A percentile compares a stretch with the other conserved stretches of the same genome.
Conservation (phyloP, 2,113 vertebrate genomes). For the Anser brachyrhynchus region DNA sequence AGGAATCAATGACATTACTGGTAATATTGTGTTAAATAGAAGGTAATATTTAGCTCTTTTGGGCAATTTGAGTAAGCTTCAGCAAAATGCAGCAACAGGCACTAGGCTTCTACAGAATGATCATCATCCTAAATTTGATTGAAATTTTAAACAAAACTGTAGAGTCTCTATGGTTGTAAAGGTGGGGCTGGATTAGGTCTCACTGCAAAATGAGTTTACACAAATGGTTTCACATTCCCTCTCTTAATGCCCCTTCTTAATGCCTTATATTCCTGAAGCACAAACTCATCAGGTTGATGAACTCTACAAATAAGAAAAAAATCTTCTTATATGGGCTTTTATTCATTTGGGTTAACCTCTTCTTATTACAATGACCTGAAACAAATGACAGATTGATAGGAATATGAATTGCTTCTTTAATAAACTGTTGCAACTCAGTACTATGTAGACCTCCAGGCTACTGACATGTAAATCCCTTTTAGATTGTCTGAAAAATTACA, state of each 20-base stretch:
- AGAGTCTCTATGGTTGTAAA: not conserved
- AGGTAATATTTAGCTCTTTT: not conserved
- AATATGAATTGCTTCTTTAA: slow-evolving; percentile 4
- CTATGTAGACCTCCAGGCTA: not conserved
- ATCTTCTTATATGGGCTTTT: not conserved
- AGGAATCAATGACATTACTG: not conserved
- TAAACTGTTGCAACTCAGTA: not conserved
- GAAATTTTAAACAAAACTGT: not conserved
- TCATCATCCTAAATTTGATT: not conserved
- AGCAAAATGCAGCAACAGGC: not conserved
- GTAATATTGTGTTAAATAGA: not conserved
- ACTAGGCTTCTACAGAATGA: not conserved
- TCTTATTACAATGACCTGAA: not conserved
- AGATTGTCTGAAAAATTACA: not conserved
- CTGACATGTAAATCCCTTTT: not conserved
- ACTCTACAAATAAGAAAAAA: not conserved
- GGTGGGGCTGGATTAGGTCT: not conserved
- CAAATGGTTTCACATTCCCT: not conserved
- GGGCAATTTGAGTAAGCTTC: not conserved
- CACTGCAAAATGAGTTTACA: not conserved
- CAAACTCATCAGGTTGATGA: not conserved
- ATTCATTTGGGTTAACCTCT: not conserved
- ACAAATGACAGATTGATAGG: not conserved
- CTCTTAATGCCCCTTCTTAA: not conserved
- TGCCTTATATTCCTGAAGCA: not conserved